Conservation (phyloP, 2,888 invertebrate species). For the Deladenus siricidicola region DNA sequence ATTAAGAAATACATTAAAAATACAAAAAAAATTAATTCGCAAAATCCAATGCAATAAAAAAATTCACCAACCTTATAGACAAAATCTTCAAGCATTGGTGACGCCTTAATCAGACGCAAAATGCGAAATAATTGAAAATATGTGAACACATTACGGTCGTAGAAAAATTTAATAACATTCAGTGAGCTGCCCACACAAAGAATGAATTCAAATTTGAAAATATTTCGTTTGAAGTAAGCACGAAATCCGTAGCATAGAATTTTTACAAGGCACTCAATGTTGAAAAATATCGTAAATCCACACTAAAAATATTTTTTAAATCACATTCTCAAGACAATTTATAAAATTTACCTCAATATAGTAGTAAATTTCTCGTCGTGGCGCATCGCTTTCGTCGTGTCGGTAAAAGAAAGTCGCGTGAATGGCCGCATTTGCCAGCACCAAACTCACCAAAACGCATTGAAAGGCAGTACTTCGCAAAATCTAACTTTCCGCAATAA, state of each 20-base stretch:
- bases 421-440: slow-evolving; percentile 86
- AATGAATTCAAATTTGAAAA: slow-evolving; percentile 71
- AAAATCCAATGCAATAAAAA: slow-evolving; percentile 2
- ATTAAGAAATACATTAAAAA: no score
- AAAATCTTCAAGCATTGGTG: slow-evolving; percentile 95
- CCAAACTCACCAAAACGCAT: slow-evolving; percentile 74
- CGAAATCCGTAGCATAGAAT: slow-evolving; percentile 83
- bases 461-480: slow-evolving; percentile 59
- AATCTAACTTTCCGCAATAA: slow-evolving; percentile 17
- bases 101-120: slow-evolving; percentile 90
- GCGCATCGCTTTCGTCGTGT: slow-evolving; percentile 66
- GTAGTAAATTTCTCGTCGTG: slow-evolving; percentile 39
- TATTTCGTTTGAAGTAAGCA: slow-evolving; percentile 29
- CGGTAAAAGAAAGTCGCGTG: slow-evolving; percentile 91
- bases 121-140: slow-evolving; percentile 64
- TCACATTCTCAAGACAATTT: background rate
- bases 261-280: slow-evolving; percentile 89
- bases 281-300: slow-evolving; percentile 85
- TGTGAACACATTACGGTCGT: slow-evolving; percentile 85
- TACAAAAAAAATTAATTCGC: slow-evolving; percentile 58
- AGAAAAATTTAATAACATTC: slow-evolving; percentile 75
- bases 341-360: slow-evolving; percentile 47
- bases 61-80: slow-evolving; percentile 58
- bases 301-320: slow-evolving; percentile 62
- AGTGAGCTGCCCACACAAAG: slow-evolving; percentile 82